Evolutionary conservation across 2,797 vertebrate genomes (phyloP).

Genomic region (Myoxocephalus aenaeus): DNA sequence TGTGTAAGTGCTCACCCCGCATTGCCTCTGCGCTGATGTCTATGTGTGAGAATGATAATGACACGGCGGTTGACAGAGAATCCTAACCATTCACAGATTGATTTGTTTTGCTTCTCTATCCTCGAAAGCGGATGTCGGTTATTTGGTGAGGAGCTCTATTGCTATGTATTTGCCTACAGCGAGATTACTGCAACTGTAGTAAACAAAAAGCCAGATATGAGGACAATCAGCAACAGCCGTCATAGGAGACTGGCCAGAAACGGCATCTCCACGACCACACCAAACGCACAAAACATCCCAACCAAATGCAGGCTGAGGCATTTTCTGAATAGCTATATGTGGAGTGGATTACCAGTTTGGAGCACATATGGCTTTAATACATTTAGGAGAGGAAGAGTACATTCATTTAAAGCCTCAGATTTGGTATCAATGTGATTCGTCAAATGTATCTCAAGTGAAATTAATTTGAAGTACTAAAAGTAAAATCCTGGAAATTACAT

Average conservation of each 20-base stretch:
- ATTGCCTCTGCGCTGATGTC: constrained; percentile 41
- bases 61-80: constrained; percentile 65
- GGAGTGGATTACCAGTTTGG: constrained; percentile 58
- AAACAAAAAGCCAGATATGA: constrained; percentile 68
- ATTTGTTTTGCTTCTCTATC: constrained; percentile 64
- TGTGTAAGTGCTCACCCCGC: constrained; percentile 26
- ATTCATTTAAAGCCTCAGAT: constrained; percentile 65
- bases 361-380: constrained; percentile 73
- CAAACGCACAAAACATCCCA: constrained; percentile 52
- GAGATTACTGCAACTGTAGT: constrained; percentile 59
- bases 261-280: constrained; percentile 63
- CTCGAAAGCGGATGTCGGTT: constrained; percentile 68
- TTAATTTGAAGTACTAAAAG: too few relatives aligned
- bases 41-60: constrained; percentile 66
- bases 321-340: constrained; percentile 56
- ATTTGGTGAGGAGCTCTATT: constrained; percentile 56
- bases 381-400: constrained; percentile 56
- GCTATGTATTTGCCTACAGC: constrained; percentile 55
- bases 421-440: constrained; percentile 51
- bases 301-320: constrained; percentile 37
- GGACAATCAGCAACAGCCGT: constrained; percentile 63
- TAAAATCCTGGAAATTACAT: constrained; percentile 63
- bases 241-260: constrained; percentile 55
- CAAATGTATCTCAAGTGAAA: constrained; percentile 61
- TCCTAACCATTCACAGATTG: constrained; percentile 66